Conservation (phyloP, 30 jellyfish, hydroid and myxozoan genomes). For the Hydra vulgaris region DNA sequence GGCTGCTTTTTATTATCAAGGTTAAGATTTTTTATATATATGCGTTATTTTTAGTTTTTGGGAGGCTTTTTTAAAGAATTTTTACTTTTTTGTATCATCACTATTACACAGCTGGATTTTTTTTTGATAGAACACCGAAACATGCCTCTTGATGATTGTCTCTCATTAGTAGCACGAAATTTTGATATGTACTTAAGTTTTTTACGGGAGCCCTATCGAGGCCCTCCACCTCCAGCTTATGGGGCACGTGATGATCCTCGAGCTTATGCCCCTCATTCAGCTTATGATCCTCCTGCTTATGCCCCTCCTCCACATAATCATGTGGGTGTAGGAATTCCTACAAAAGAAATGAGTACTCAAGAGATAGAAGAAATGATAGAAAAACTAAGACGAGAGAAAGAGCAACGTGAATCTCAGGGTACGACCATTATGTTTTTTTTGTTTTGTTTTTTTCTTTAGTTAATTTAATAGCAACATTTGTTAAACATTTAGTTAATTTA, state of each 20-base stretch:
- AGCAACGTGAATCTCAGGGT: conserved; percentile 16
- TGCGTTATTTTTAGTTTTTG: background rate
- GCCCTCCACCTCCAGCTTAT: conserved; percentile 30
- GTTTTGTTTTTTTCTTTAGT: background rate
- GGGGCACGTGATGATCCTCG: conserved; percentile 12
- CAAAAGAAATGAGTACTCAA: conserved; percentile 11
- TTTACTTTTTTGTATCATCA: conserved; percentile 2
- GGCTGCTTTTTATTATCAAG: conserved; percentile 3
- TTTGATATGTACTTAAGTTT: conserved; percentile 66
- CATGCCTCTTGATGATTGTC: conserved; percentile 97
- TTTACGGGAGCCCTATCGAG: conserved; percentile 46
- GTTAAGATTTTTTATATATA: too few species aligned
- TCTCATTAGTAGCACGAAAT: conserved; percentile 93
- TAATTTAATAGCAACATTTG: background rate
- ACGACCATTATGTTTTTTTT: background rate
- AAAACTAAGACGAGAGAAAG: conserved; percentile 26
- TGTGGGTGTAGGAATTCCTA: background rate
- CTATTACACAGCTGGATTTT: conserved; percentile 15
- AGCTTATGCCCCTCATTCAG: conserved; percentile 8
- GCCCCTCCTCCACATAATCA: conserved; percentile 10
- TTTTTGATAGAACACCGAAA: conserved; percentile 87
- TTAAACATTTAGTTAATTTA: background rate
- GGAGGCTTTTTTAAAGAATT: background rate
- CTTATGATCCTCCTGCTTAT: background rate
- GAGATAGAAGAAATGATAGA: conserved; percentile 30